These are phyloP conservation scores for Greenwoodochromis staneri DNA, from an alignment of 2,113 vertebrate genomes.

Conservation along the genomic window DNA sequence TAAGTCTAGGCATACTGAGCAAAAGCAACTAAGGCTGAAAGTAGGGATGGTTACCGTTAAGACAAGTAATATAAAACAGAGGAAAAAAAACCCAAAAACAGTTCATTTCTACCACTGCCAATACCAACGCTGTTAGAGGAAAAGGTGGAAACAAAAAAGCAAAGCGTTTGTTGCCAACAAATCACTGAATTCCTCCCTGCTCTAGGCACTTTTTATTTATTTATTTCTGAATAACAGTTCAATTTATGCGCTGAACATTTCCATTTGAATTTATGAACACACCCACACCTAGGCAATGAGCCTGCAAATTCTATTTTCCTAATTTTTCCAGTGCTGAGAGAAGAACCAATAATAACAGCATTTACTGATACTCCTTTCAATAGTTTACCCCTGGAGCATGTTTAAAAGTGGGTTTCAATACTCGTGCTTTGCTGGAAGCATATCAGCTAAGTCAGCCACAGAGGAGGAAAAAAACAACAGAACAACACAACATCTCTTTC, in stretches of 20 bases:
- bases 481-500: neutral
- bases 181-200: neutral
- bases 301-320: neutral
- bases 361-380: neutral
- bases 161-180: neutral
- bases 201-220: too few species aligned
- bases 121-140: neutral
- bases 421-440: neutral
- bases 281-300: neutral
- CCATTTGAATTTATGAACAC: neutral
- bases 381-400: neutral
- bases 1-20: constrained; percentile 2
- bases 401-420: neutral
- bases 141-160: neutral
- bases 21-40: neutral
- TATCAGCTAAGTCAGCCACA: neutral
- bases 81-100: rapidly evolving
- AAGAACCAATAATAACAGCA: neutral
- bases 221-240: neutral
- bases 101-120: neutral
- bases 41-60: neutral
- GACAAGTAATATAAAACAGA: neutral
- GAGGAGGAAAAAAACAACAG: neutral
- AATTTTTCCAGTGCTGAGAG: neutral
- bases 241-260: neutral